Conservation (phyloP, 1,140 invertebrate genomes). For the Helicorthomorpha holstii region DNA sequence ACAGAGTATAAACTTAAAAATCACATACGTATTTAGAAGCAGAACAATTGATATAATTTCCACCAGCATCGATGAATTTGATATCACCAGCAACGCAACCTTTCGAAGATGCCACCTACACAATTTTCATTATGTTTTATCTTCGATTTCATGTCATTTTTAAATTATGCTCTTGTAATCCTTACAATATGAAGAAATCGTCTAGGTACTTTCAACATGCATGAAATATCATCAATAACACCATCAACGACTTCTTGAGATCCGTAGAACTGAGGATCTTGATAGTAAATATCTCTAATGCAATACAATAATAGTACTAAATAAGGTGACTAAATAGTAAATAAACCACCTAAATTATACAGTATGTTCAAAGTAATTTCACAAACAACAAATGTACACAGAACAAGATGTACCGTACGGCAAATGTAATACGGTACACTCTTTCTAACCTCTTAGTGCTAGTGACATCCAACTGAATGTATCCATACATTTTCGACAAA, state of each 20-base stretch:
- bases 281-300: neutral
- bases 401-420: too few relatives aligned
- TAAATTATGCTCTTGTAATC: neutral
- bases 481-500: neutral
- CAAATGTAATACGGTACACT: too few relatives aligned
- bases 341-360: neutral
- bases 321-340: neutral
- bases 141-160: neutral
- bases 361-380: too few relatives aligned
- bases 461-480: neutral
- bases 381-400: too few relatives aligned
- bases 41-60: neutral
- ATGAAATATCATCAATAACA: neutral
- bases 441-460: conserved; percentile 2
- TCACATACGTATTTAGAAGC: neutral
- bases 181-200: neutral
- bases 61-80: neutral
- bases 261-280: neutral
- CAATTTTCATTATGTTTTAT: neutral
- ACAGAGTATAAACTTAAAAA: neutral
- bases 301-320: neutral
- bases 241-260: neutral
- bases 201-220: neutral
- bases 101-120: neutral
- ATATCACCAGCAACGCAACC: neutral